These are phyloP conservation scores for Cantharis rufa DNA, from an alignment of 2,888 invertebrate species.

Conservation along the genomic window DNA sequence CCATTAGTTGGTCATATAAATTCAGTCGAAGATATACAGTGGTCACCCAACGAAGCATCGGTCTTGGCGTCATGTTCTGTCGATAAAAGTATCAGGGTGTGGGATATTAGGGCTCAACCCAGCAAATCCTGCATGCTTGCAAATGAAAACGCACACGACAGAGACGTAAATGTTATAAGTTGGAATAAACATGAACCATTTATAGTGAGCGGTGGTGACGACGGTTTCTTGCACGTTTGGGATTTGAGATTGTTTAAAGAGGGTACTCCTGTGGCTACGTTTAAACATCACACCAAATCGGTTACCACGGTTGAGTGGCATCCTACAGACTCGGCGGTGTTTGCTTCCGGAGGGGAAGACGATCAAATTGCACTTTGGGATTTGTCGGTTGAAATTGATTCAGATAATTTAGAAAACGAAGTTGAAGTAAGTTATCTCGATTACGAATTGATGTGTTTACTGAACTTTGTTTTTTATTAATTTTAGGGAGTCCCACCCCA, in stretches of 20 bases:
- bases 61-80: constrained; percentile 89
- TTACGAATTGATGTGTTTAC: no score
- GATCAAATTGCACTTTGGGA: constrained; percentile 98
- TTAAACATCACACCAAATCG: constrained; percentile 93
- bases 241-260: constrained; percentile 85
- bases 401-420: constrained; percentile 62
- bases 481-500: constrained; percentile 87
- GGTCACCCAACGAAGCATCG: constrained; percentile 94
- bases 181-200: constrained; percentile 95
- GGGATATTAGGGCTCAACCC: constrained; percentile 90
- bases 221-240: constrained; percentile 93
- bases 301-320: constrained; percentile 98
- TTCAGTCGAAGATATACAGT: constrained; percentile 97
- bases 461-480: no score
- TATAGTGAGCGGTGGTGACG: constrained; percentile 91
- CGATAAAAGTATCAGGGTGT: constrained; percentile 89
- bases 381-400: constrained; percentile 85
- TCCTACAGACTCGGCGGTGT: constrained; percentile 88
- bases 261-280: constrained; percentile 83
- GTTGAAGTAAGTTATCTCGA: constrained; percentile 47
- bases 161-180: constrained; percentile 95
- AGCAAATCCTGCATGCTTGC: constrained; percentile 91
- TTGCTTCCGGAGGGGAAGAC: constrained; percentile 92
- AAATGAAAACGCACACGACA: constrained; percentile 81
- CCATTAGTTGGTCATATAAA: constrained; percentile 85